Evolutionary conservation across 2,113 vertebrate genomes (phyloP).

Genomic region (Apistogramma diplotaenia): DNA sequence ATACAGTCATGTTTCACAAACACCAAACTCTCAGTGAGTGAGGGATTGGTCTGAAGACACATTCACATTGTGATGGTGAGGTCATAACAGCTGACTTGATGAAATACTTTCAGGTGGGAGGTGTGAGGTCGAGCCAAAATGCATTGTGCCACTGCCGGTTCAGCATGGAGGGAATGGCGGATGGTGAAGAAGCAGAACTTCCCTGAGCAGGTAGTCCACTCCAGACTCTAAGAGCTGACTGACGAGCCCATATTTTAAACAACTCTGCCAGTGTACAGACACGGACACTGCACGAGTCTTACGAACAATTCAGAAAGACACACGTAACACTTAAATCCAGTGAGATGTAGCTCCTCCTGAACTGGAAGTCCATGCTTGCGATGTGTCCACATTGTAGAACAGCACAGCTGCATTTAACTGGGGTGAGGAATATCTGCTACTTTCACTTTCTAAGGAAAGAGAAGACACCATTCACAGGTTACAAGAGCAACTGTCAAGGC

Average conservation of each 20-base stretch:
- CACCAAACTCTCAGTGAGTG: conserved; percentile 21
- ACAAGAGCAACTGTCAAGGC: neutral
- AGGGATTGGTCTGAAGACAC: conserved; percentile 35
- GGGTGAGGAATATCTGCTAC: conserved; percentile 44
- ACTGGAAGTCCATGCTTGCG: conserved; percentile 21
- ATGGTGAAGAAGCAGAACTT: neutral
- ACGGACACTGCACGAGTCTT: conserved; percentile 11
- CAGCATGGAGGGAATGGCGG: neutral
- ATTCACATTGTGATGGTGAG: conserved; percentile 62
- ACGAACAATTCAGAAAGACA: conserved; percentile 26
- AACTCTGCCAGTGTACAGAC: neutral
- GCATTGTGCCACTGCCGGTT: neutral
- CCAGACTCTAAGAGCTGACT: neutral
- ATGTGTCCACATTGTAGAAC: neutral
- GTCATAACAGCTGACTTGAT: conserved; percentile 21
- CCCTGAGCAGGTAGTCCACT: conserved; percentile 16
- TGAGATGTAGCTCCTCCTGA: conserved; percentile 15
- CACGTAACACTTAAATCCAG: conserved; percentile 4
- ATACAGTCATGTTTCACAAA: conserved; percentile 64
- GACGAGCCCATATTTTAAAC: neutral
- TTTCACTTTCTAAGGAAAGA: conserved; percentile 49
- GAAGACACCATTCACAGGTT: neutral
- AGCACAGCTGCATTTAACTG: conserved; percentile 1
- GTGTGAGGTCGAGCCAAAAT: neutral
- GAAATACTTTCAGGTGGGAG: conserved; percentile 31